Base-by-base conservation (phyloP, 2,113 vertebrate genomes). In the Oryctolagus cuniculus region DNA sequence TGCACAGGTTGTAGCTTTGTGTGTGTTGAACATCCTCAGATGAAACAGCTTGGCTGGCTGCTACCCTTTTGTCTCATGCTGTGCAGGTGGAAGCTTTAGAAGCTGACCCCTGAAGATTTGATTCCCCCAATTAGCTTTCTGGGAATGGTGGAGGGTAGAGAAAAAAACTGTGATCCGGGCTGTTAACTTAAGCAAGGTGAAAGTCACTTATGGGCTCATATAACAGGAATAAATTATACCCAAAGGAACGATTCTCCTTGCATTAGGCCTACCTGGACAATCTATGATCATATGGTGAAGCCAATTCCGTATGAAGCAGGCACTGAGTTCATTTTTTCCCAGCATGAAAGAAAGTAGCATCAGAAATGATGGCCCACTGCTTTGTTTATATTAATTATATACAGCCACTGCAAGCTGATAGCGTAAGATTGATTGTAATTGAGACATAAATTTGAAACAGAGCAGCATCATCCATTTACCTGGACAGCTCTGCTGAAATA, bases 341-440 rank as follows among this genome's bases (percentile, higher is more conserved):
- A 91, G n/a, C 27, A 9, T 83, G 80, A 96, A 92, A 78, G 63
- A 66, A 94, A 38, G 55, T 49, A 69, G 53, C 92, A 96, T 44
- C 91, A 96, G 44, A 97, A 96, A 97, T 95, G 0, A 97, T 94
- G 81, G 53, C n/a, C 96, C 96, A 94, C 93, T 67, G 87, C 94
- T 97, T 97, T 98, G 94, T 96, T 98, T 97, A 89, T 97, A 97
- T 98, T 98, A 98, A 98, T 98, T 98, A 97, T 94, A 96, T 90
- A 87, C 94, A 98, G 84, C 97, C 90, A 95, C 74, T 93, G 87
- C 91, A 96, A 98, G 73, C 89, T 96, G 96, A 97, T 98, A 98
- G 87, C 69, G 1, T 91, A 97, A 98, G 95, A 98, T 75, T 98
- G 91, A 98, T 97, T 97, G 83, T 97, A 98, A 98, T 96, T 98